phyloP scores from a whole-genome alignment of 2,113 vertebrate species.

The Sturnus vulgaris region DNA sequence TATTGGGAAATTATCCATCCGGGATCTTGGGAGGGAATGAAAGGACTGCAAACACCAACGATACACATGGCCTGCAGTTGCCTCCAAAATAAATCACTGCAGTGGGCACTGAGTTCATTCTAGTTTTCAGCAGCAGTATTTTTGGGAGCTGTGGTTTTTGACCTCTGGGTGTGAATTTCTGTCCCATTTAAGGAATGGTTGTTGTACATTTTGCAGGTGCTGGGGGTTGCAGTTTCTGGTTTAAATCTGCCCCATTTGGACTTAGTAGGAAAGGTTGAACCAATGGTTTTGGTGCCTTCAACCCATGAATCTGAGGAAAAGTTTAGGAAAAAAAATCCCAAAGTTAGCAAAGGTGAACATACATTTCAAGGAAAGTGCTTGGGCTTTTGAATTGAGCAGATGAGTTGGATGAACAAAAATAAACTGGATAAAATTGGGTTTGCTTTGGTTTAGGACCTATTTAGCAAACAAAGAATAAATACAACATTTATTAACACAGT shows the following conservation, averaged over 20 bases:
- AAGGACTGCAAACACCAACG: background rate
- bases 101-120: background rate
- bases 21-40: rapidly evolving
- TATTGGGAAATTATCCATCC: rapidly evolving
- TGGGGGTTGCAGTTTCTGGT: background rate
- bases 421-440: rapidly evolving
- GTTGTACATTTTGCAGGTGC: rapidly evolving
- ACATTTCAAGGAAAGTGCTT: background rate
- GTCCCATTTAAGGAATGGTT: background rate
- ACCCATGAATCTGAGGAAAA: background rate
- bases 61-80: background rate
- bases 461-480: background rate
- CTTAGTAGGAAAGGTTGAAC: background rate
- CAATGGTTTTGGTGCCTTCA: rapidly evolving
- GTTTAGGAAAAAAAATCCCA: background rate
- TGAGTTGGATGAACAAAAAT: background rate
- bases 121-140: background rate
- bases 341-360: background rate
- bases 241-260: background rate
- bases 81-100: background rate
- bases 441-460: background rate
- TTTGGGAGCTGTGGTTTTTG: background rate
- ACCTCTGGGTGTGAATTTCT: background rate
- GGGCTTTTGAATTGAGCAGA: background rate
- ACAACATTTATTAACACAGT: background rate